Conservation (phyloP, 2,888 invertebrate species). For the Branchellion lobata region DNA sequence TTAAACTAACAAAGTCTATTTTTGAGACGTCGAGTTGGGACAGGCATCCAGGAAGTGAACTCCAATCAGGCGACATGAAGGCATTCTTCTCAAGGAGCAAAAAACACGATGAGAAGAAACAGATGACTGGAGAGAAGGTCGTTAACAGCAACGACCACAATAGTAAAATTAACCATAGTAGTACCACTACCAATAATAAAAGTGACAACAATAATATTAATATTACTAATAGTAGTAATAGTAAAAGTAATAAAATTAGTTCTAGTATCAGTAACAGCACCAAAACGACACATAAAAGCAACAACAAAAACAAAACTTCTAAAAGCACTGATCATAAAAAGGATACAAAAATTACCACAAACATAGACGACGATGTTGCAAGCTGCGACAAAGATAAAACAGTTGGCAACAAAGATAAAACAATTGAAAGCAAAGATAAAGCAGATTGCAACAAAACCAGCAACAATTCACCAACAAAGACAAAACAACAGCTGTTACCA, state of each 20-base stretch:
- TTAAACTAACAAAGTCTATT: constrained; percentile 32
- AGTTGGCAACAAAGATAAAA: background rate
- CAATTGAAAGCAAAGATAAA: background rate
- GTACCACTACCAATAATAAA: background rate
- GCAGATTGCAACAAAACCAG: background rate
- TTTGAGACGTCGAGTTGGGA: background rate
- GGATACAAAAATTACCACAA: background rate
- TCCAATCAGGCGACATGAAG: no score
- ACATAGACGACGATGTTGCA: background rate
- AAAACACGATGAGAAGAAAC: background rate
- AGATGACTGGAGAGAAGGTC: background rate
- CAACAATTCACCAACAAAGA: background rate
- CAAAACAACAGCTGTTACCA: background rate
- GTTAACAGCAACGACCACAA: background rate
- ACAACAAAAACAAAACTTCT: no score
- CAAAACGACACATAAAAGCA: no score
- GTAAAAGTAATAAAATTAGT: background rate
- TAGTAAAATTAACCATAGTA: background rate
- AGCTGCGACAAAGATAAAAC: background rate
- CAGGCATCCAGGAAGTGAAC: background rate
- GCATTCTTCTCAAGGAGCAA: background rate
- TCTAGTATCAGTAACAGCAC: background rate
- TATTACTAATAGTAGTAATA: background rate
- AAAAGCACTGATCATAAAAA: background rate
- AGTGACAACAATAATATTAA: background rate